These are phyloP conservation scores for Lasius platythorax DNA, from an alignment of 2,888 invertebrate genomes.

Conservation along the genomic window DNA sequence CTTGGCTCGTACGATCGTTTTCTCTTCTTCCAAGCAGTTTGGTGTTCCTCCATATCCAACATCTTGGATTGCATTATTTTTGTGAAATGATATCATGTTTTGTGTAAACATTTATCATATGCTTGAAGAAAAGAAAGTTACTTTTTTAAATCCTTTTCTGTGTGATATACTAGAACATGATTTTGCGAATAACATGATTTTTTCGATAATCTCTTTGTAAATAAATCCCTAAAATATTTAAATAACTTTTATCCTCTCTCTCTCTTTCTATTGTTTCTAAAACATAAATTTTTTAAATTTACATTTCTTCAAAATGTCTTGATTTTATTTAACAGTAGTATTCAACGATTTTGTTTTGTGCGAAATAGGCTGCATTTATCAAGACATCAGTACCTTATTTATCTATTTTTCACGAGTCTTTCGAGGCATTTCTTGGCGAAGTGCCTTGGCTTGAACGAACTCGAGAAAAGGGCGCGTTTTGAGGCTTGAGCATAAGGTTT, in stretches of 20 bases:
- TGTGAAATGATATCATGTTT: not conserved
- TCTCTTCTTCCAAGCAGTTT: constrained; percentile 55
- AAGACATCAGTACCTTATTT: constrained; percentile 19
- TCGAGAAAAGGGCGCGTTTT: constrained; percentile 8
- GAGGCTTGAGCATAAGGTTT: constrained; percentile 13
- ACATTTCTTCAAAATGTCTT: not conserved
- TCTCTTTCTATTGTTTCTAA: not conserved
- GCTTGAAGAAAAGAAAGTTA: not conserved
- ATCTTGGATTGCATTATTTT: constrained; percentile 12
- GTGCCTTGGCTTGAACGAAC: constrained; percentile 8
- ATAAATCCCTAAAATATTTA: not conserved
- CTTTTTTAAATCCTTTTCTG: not conserved
- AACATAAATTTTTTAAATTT: not conserved
- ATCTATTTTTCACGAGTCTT: constrained; percentile 33
- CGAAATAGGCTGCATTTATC: constrained; percentile 2
- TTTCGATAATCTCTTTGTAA: not conserved
- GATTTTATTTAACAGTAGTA: not conserved
- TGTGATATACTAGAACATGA: not conserved
- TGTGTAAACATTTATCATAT: not conserved
- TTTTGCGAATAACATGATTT: not conserved
- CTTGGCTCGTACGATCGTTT: constrained; percentile 57
- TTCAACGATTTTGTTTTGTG: not conserved
- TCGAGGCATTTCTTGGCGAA: constrained; percentile 39
- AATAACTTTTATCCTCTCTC: not conserved
- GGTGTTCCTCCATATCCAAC: not conserved